Percentiles rank a stretch among this genome's conserved stretches.
These are phyloP conservation scores for Furcifer pardalis DNA, from an alignment of 2,797 vertebrate genomes.

Conservation along the genomic window DNA sequence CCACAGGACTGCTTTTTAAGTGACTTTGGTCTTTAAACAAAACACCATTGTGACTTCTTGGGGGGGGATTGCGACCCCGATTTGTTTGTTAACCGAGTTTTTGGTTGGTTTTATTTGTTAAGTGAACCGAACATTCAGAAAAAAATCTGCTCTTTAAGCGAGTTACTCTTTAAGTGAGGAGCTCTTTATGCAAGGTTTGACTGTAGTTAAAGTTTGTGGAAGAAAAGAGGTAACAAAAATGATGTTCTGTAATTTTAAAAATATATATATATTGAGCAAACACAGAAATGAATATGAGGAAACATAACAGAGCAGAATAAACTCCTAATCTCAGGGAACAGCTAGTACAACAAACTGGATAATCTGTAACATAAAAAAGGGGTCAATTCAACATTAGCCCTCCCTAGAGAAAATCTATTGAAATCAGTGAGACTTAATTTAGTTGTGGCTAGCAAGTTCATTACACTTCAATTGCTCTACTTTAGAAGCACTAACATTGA, in stretches of 20 bases:
- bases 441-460: background rate
- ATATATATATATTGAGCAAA: too few species aligned
- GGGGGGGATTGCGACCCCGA: too few species aligned
- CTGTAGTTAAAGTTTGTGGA: conserved; percentile 18
- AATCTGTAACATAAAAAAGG: background rate
- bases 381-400: background rate
- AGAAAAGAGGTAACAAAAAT: conserved; percentile 19
- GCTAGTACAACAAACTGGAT: background rate
- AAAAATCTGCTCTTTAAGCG: too few species aligned
- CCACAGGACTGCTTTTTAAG: too few species aligned
- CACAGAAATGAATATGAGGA: background rate
- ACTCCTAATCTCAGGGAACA: conserved; percentile 28
- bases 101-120: too few species aligned
- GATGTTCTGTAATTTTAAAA: too few species aligned
- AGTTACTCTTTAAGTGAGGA: too few species aligned
- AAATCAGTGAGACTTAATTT: background rate
- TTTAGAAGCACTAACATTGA: background rate
- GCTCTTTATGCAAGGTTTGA: too few species aligned
- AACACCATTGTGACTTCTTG: too few species aligned
- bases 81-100: too few species aligned
- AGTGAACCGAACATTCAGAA: too few species aligned
- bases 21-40: too few species aligned
- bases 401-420: background rate
- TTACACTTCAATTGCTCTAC: background rate
- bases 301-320: background rate